Percentiles rank a stretch among this genome's conserved stretches.
Evolutionary conservation across 2,113 vertebrate species (phyloP).

Genomic region (Hippocampus mohnikei): DNA sequence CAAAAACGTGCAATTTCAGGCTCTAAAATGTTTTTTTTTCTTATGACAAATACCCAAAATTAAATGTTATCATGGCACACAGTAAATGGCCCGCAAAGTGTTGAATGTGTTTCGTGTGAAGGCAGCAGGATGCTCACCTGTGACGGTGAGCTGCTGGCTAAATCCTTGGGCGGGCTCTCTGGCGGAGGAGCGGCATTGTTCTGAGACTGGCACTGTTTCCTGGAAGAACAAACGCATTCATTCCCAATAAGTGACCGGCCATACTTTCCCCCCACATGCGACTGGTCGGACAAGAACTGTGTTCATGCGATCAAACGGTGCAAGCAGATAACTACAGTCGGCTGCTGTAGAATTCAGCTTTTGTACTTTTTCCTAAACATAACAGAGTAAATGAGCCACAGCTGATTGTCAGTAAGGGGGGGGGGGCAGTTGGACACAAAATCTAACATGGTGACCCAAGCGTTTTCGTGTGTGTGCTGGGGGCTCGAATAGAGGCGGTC

Average conservation of each 20-base stretch:
- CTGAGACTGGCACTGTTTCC: constrained; percentile 83
- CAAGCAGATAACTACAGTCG: neutral
- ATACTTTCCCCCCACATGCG: neutral
- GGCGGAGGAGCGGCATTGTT: constrained; percentile 57
- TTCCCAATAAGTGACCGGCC: neutral
- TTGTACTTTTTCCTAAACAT: neutral
- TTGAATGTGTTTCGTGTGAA: neutral
- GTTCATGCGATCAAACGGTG: neutral
- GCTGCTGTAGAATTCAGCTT: neutral
- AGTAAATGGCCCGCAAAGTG: neutral
- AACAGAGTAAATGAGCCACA: constrained; percentile 4
- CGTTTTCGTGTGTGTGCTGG: constrained; percentile 2
- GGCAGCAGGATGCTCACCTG: constrained; percentile 72
- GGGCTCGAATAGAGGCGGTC: constrained; percentile 17
- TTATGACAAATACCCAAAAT: too few species aligned
- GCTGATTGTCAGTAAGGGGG: constrained; percentile 35
- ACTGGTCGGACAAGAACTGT: neutral
- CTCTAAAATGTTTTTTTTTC: too few species aligned
- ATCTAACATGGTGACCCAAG: constrained; percentile 10
- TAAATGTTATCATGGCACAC: neutral
- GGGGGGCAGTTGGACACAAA: constrained; percentile 29
- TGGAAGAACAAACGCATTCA: constrained; percentile 50
- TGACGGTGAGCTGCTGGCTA: constrained; percentile 77
- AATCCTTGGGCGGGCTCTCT: constrained; percentile 86
- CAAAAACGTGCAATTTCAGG: too few species aligned